A percentile compares a stretch with the other conserved stretches of the same genome.
These are phyloP conservation scores for Hermodice carunculata DNA, from an alignment of 2,888 invertebrate species.

Conservation along the genomic window DNA sequence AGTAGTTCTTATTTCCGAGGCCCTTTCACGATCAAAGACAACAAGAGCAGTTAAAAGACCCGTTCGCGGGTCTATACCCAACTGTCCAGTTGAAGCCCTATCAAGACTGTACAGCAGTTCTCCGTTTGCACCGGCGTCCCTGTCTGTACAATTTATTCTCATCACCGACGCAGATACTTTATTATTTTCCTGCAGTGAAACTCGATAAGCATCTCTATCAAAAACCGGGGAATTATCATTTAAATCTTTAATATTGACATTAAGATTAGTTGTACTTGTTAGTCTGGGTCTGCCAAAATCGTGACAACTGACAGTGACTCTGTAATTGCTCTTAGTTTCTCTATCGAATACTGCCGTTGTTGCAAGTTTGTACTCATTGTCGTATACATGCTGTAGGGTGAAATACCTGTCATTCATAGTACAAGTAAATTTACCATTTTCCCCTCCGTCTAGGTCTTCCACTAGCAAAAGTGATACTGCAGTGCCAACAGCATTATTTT, in stretches of 20 bases:
- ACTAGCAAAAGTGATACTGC: conserved; percentile 11
- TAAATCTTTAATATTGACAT: conserved; percentile 2
- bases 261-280: conserved; percentile 11
- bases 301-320: conserved; percentile 41
- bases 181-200: conserved; percentile 15
- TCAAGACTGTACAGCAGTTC: conserved; percentile 1
- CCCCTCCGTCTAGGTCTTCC: conserved; percentile 36
- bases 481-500: conserved; percentile 7
- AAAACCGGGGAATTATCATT: conserved; percentile 33
- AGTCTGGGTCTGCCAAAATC: conserved; percentile 34
- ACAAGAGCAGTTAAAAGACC: conserved; percentile 8
- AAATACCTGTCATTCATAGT: conserved; percentile 47
- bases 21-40: conserved; percentile 20
- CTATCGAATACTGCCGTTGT: conserved; percentile 35
- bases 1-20: conserved; percentile 37
- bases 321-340: conserved; percentile 35
- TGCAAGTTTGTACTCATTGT: conserved; percentile 37
- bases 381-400: conserved; percentile 43
- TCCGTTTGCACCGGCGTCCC: conserved; percentile 9
- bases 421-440: conserved; percentile 52
- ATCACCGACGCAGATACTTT: conserved; percentile 3
- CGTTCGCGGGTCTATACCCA: conserved; percentile 4
- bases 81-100: neutral
- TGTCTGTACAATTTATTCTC: conserved; percentile 4
- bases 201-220: neutral